phyloP scores from a whole-genome alignment of 2,797 vertebrate genomes.

The Mus spretus region DNA sequence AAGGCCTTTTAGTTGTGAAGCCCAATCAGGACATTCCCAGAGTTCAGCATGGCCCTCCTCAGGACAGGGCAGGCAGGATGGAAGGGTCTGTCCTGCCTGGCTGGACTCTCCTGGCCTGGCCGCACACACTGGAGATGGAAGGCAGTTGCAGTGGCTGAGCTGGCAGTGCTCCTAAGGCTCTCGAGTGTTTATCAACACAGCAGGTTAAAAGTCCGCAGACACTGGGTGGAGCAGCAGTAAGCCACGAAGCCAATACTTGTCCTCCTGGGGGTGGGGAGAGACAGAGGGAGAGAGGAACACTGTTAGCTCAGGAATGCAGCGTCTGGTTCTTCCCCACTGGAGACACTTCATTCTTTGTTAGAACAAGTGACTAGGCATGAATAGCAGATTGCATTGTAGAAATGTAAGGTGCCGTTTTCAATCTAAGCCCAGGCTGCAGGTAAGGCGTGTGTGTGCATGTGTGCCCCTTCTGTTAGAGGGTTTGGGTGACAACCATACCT shows the following conservation, averaged over 20 bases:
- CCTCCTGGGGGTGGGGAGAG: slow-evolving; percentile 85
- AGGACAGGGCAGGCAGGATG: slow-evolving; percentile 77
- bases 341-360: slow-evolving; percentile 76
- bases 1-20: slow-evolving; percentile 82
- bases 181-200: slow-evolving; percentile 89
- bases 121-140: slow-evolving; percentile 63
- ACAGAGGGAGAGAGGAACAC: slow-evolving; percentile 39
- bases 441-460: background rate
- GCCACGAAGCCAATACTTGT: slow-evolving; percentile 91
- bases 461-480: slow-evolving; percentile 43
- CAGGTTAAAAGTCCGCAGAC: slow-evolving; percentile 92
- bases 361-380: slow-evolving; percentile 55
- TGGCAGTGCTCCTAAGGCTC: slow-evolving; percentile 84
- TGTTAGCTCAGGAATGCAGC: slow-evolving; percentile 80
- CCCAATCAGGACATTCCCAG: slow-evolving; percentile 78
- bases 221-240: slow-evolving; percentile 92
- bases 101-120: slow-evolving; percentile 81
- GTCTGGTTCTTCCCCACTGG: slow-evolving; percentile 55
- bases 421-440: slow-evolving; percentile 73
- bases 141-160: slow-evolving; percentile 77
- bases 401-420: slow-evolving; percentile 53
- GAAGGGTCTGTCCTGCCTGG: slow-evolving; percentile 74
- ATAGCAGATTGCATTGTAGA: background rate
- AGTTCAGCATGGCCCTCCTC: slow-evolving; percentile 76
- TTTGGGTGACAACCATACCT: slow-evolving; percentile 64